phyloP scores from a whole-genome alignment of 2,888 invertebrate genomes.

The Polyploca ridens region DNA sequence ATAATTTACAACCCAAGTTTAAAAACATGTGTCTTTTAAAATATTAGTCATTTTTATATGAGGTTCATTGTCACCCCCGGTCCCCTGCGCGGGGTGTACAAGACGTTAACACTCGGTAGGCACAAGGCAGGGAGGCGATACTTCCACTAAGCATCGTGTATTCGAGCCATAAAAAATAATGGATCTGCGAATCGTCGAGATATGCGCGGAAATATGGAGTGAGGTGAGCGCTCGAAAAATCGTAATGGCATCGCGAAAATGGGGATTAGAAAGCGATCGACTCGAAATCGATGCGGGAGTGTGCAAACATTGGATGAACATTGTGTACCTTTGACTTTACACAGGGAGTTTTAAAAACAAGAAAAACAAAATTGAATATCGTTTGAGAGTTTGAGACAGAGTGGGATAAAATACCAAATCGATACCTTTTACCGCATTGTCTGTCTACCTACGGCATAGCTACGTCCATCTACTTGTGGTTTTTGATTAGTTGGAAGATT shows the following conservation, averaged over 20 bases:
- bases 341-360: constrained; percentile 10
- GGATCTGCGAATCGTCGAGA: constrained; percentile 83
- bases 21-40: constrained; percentile 22
- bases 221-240: constrained; percentile 80
- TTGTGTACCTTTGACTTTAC: constrained; percentile 34
- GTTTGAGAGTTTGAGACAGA: constrained; percentile 1
- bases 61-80: constrained; percentile 57
- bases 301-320: constrained; percentile 61
- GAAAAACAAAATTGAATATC: constrained; percentile 4
- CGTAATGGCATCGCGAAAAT: constrained; percentile 82
- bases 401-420: not conserved
- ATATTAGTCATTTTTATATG: constrained; percentile 22
- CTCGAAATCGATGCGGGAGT: constrained; percentile 74
- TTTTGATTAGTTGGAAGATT: not conserved
- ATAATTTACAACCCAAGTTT: constrained; percentile 10
- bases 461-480: not conserved
- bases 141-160: constrained; percentile 76
- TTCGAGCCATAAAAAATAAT: constrained; percentile 83
- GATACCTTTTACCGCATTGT: not conserved
- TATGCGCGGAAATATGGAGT: constrained; percentile 83
- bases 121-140: constrained; percentile 67
- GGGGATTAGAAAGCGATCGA: constrained; percentile 83
- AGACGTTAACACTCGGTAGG: constrained; percentile 66
- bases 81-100: constrained; percentile 41
- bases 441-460: not conserved